Percentiles rank a stretch among this genome's conserved stretches.
Conservation (phyloP, 64 coral and sea anemone species). For the Dendrophyllia cribrosa region DNA sequence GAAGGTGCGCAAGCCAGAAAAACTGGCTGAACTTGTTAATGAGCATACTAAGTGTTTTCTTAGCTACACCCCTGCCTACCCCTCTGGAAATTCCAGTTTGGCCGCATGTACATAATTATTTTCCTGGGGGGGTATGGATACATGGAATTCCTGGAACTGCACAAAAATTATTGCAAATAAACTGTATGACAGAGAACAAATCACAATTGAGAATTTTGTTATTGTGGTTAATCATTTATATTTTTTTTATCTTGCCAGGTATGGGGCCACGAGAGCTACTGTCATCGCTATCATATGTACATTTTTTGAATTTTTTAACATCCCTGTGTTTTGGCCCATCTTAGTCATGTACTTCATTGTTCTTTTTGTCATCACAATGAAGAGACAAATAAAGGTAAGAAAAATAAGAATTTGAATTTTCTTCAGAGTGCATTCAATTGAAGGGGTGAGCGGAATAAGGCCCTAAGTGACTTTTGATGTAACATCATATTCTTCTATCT, state of each 20-base stretch:
- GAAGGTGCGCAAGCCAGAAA: no score
- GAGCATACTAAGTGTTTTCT: no score
- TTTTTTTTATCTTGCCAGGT: slow-evolving; percentile 56
- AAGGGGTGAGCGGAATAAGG: no score
- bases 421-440: no score
- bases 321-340: slow-evolving; percentile 99
- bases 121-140: no score
- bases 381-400: slow-evolving; percentile 98
- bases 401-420: neutral
- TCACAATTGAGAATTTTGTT: neutral
- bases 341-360: slow-evolving; percentile 99
- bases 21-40: no score
- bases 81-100: no score
- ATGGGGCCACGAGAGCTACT: slow-evolving; percentile 87
- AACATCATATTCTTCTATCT: no score
- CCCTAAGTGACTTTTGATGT: no score
- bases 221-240: neutral
- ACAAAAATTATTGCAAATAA: neutral
- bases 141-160: no score
- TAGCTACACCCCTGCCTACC: no score
- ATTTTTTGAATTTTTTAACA: slow-evolving; percentile 98
- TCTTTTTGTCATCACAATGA: slow-evolving; percentile 98
- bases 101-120: no score
- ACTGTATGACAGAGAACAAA: neutral
- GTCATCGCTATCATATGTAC: slow-evolving; percentile 90